Percentiles rank a stretch among this genome's conserved stretches.
phyloP scores from a whole-genome alignment of 2,113 vertebrate species.

The Geococcyx californianus region DNA sequence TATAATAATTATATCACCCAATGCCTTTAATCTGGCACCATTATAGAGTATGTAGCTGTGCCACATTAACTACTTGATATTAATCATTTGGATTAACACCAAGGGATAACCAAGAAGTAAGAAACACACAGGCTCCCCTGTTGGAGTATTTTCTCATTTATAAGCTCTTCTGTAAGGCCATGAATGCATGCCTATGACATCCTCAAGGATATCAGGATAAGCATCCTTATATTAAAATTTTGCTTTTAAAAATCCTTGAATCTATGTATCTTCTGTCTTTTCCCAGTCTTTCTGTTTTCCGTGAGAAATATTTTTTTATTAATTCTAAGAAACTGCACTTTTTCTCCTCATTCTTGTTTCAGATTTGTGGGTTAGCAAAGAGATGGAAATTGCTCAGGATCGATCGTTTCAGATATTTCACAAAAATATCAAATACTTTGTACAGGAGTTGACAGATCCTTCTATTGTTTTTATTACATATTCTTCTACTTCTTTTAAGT shows the following conservation, averaged over 20 bases:
- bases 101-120: conserved; percentile 43
- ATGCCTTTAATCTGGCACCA: conserved; percentile 60
- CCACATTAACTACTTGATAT: conserved; percentile 51
- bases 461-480: background rate
- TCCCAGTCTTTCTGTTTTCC: background rate
- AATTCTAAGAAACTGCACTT: background rate
- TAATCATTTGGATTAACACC: conserved; percentile 56
- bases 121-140: background rate
- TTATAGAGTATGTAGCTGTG: conserved; percentile 37
- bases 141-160: background rate
- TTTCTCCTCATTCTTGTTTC: background rate
- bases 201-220: background rate
- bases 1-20: conserved; percentile 61
- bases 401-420: background rate
- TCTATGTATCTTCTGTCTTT: background rate
- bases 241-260: background rate
- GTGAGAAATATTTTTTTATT: background rate
- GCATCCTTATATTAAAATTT: background rate
- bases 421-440: background rate
- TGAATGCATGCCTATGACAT: background rate
- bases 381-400: background rate
- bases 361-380: background rate
- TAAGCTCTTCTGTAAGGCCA: background rate
- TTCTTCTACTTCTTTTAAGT: background rate
- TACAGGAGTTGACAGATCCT: background rate